phyloP scores from a whole-genome alignment of 2,113 vertebrate species.

The Eidolon helvum region DNA sequence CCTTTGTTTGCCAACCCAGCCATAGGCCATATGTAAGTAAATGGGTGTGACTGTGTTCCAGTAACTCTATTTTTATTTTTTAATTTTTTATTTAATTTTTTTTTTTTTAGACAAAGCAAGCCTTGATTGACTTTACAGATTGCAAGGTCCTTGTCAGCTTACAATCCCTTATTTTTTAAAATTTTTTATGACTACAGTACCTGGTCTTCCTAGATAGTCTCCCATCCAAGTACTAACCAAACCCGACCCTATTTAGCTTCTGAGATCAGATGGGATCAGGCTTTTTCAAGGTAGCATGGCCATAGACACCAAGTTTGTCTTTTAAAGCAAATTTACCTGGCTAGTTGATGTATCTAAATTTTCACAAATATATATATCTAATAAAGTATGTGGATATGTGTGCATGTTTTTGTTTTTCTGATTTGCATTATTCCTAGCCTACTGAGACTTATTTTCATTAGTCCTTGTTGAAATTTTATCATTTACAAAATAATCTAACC shows the following conservation, averaged over 20 bases:
- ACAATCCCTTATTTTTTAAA: no score
- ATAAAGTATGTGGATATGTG: not conserved
- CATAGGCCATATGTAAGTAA: not conserved
- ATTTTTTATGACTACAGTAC: no score
- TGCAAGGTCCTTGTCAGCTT: no score
- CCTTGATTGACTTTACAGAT: no score
- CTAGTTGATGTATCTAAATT: not conserved
- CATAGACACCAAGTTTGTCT: not conserved
- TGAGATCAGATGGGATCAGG: no score
- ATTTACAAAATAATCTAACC: not conserved
- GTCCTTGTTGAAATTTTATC: not conserved
- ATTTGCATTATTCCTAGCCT: not conserved
- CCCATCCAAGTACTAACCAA: no score
- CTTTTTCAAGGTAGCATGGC: no score
- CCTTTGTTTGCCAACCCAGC: no score
- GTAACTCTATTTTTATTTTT: not conserved
- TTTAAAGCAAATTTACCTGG: not conserved
- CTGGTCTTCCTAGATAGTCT: no score
- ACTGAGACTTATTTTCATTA: not conserved
- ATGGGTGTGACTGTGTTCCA: not conserved
- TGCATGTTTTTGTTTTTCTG: not conserved
- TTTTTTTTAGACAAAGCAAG: no score
- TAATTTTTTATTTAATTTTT: no score
- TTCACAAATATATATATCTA: not conserved
- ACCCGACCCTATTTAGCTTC: no score